Base-by-base conservation (phyloP, 30 jellyfish, hydroid and myxozoan genomes). In the Pseudorhiza aurosa region DNA sequence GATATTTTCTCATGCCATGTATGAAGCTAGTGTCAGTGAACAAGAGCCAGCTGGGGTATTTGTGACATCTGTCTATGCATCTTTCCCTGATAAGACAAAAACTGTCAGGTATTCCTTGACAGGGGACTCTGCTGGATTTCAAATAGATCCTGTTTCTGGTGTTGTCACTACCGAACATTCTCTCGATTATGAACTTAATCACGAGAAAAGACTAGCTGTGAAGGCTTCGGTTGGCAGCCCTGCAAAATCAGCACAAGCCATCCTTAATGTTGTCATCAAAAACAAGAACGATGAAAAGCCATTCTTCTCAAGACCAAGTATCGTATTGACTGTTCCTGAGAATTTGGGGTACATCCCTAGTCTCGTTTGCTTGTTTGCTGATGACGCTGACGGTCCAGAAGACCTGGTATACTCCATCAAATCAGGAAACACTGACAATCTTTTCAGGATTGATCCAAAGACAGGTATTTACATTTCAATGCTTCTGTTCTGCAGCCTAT, bases 341-440 rank as follows among this genome's bases (percentile, higher is more conserved):
- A 91, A 91, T 72, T 42, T 90, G n/a, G 98, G 98, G 37, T 59
- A 47, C 67, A 79, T 92, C 15, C 96, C 95, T n/a, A 92, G 90
- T 49, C 68, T 92, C 89, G 83, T 65, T 6, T 92, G 98, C 60
- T 58, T 92, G 75, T 92, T 77, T 92, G 98, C 98, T 5, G 74
- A 72, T 29, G 98, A 92, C 60, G 72, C 81, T 21, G 98, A 92
- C 85, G 97, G 97, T 40, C 27, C 91, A 44, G 73, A 75, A 5
- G 36, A 37, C 15, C 87, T 85, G 2, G 33, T 62, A 14, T 92
- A 92, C 80, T 70, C 96, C n/a, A 92, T 92, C 63, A 77, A 64
- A 47, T 25, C 77, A 10, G 98, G 98, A 30, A 92, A 92, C 76
- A 65, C 50, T 14, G 98, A 93, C 8, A 86, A 79, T 63, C 68